Base-by-base conservation (phyloP, 64 coral and sea anemone genomes). In the Montipora capricornis region DNA sequence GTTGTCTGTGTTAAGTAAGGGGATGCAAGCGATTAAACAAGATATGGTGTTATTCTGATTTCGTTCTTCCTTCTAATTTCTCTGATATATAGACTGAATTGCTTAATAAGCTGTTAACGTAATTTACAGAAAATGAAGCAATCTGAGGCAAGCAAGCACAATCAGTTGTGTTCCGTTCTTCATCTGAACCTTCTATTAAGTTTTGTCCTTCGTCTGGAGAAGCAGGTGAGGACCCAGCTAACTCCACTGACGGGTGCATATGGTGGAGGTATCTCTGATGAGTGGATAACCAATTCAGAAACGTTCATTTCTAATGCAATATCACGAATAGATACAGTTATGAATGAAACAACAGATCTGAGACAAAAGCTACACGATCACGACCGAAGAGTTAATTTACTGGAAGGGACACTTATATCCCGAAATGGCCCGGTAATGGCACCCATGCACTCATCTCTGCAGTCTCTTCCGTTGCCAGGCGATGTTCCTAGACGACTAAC, bases 401-500 rank as follows among this genome's bases (percentile, higher is more conserved):
- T 89, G 50, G 87, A 89, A 89, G 20, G 26, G 47, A 75, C 17
- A 52, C 24, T 89, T 66, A 26, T 20, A 59, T 55, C 70, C 4
- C 19, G 44, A 46, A 44, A 20, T 14, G 29, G 76, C 26, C 5
- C 46, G 9, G 29, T 24, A 58, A 53, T 47, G 70, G 8, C 20
- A 20, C 5, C 87, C 12, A 44, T 7, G n/a, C 52, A 50, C 49
- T 16, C 68, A n/a, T 75, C 70, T 5, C 20, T 88, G 20, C 49
- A 75, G 47, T 5, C 47, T 3, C 20, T 2, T 13, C 13, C 20
- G 44, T 58, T 75, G 8, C 17, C 86, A 47, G 68, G 67, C 0
- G 86, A 88, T 5, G 75, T 88, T 12, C 53, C 86, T 13, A 74
- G 86, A 76, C 47, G 86, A 10, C 74, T 88, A 6, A 75, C 86